Evolutionary conservation across 1,140 invertebrate genomes (phyloP).

Genomic region (Cylas formicarius): DNA sequence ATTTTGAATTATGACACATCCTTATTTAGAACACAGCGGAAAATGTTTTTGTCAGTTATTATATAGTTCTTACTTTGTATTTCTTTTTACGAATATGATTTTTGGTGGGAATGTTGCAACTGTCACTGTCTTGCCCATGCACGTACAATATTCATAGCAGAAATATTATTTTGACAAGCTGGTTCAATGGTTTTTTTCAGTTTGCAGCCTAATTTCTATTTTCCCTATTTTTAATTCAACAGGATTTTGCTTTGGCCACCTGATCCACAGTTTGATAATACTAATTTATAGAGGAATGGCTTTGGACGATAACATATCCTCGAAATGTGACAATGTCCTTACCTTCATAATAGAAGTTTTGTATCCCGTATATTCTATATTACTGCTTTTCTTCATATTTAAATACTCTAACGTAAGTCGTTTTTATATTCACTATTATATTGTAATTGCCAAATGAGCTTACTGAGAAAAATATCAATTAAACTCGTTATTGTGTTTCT

Average conservation of each 20-base stretch:
- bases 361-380: constrained; percentile 61
- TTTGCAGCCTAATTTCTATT: constrained; percentile 1
- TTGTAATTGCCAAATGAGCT: no score
- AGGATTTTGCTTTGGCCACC: constrained; percentile 66
- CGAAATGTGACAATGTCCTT: constrained; percentile 44
- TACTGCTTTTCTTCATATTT: constrained; percentile 66
- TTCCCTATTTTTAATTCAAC: constrained; percentile 2
- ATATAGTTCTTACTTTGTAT: no score
- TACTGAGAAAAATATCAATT: constrained; percentile 5
- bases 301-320: constrained; percentile 41
- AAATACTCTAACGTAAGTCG: constrained; percentile 66
- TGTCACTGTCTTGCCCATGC: no score
- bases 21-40: no score
- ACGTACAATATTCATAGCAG: no score
- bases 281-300: constrained; percentile 57
- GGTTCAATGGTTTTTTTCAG: no score
- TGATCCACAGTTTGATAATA: constrained; percentile 59
- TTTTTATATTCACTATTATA: no score
- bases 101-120: no score
- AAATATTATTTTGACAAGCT: no score
- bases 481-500: constrained; percentile 3
- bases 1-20: no score
- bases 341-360: constrained; percentile 52
- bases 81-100: no score
- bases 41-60: no score